Conservation (phyloP, 1,140 invertebrate genomes). For the Leptinotarsa defecta region DNA sequence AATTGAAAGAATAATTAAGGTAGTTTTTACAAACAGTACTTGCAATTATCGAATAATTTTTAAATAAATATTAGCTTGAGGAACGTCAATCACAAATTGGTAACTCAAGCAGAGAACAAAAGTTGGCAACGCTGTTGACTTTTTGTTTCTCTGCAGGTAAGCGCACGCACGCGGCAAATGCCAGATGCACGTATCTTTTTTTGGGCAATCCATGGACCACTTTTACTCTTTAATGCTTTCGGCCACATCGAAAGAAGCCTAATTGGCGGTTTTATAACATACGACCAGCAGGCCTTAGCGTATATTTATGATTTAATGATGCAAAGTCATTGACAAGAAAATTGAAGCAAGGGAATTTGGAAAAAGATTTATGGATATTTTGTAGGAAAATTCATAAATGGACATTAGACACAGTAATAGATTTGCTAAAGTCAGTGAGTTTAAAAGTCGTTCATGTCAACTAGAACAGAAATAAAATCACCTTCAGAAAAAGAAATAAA, state of each 20-base stretch:
- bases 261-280: slow-evolving; percentile 17
- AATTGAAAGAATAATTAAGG: no score
- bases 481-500: no score
- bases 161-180: slow-evolving; percentile 1
- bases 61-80: no score
- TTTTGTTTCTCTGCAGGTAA: not conserved
- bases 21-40: no score
- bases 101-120: no score
- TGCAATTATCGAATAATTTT: no score
- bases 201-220: slow-evolving; percentile 21
- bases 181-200: slow-evolving; percentile 18
- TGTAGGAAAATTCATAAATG: not conserved
- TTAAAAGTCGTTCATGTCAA: no score
- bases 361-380: not conserved
- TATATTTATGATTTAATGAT: slow-evolving; percentile 17
- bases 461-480: no score
- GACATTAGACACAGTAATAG: no score
- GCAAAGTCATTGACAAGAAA: not conserved
- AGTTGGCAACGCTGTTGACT: slow-evolving; percentile 4
- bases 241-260: not conserved
- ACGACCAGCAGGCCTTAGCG: not conserved
- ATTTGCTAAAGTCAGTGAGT: no score
- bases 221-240: slow-evolving; percentile 26
- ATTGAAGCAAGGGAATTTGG: not conserved
- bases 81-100: no score